Conservation (phyloP, 1,140 invertebrate species). For the Drosophila navojoa region DNA sequence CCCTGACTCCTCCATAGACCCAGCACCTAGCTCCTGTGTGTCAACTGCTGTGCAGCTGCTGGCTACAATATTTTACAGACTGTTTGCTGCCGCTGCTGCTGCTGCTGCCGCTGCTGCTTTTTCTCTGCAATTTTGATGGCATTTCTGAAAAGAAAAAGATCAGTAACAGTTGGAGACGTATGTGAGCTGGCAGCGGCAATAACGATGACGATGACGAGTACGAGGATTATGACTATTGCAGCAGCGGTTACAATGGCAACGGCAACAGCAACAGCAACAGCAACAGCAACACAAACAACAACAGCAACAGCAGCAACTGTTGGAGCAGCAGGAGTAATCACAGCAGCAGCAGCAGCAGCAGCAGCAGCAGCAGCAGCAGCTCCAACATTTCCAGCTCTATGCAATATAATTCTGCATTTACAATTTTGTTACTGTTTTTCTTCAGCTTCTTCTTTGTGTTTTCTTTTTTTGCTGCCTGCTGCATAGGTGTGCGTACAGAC, state of each 20-base stretch:
- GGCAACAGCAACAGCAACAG: neutral
- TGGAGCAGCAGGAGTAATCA: neutral
- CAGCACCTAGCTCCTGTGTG: neutral
- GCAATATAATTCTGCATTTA: constrained; percentile 79
- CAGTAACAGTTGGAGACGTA: constrained; percentile 44
- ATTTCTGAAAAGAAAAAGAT: constrained; percentile 47
- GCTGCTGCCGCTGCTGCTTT: constrained; percentile 41
- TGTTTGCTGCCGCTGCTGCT: constrained; percentile 53
- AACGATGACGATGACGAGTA: constrained; percentile 49
- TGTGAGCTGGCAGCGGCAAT: constrained; percentile 45
- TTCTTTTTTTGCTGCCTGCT: constrained; percentile 2
- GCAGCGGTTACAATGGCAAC: constrained; percentile 2
- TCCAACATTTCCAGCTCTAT: constrained; percentile 59
- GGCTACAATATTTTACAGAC: constrained; percentile 78
- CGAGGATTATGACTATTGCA: constrained; percentile 32
- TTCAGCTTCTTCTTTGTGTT: no score
- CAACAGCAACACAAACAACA: neutral
- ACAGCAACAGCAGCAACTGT: no score
- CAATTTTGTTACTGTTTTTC: constrained; percentile 37
- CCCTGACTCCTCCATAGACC: no score
- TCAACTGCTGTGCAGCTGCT: constrained; percentile 61
- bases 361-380: constrained; percentile 33
- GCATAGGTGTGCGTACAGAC: constrained; percentile 15
- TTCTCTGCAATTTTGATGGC: constrained; percentile 69
- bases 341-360: constrained; percentile 22